Evolutionary conservation across 2,888 invertebrate species (phyloP).

Genomic region (Lochmaea capreae): DNA sequence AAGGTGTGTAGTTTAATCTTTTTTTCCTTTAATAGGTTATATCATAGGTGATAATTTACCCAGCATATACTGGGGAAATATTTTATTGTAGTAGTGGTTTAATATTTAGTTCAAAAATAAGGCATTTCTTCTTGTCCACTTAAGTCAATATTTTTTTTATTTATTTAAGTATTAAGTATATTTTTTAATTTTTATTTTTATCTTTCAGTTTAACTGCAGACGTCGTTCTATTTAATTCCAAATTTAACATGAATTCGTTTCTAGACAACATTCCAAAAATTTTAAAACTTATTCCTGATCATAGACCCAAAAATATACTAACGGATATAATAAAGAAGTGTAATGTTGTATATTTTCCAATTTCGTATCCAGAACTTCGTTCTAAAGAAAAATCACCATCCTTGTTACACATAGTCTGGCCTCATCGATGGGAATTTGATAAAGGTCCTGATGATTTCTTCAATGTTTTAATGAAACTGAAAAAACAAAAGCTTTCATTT

Average conservation of each 20-base stretch:
- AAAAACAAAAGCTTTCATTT: conserved; percentile 69
- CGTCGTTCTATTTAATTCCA: conserved; percentile 76
- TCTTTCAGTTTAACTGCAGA: conserved; percentile 74
- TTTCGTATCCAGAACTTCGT: conserved; percentile 48
- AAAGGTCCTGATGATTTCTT: conserved; percentile 78
- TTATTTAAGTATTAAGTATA: not conserved
- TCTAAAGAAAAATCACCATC: conserved; percentile 36
- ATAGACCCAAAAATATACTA: conserved; percentile 69
- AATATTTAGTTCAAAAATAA: too few relatives aligned
- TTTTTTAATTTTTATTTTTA: not conserved
- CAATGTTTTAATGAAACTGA: conserved; percentile 66
- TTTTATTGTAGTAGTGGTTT: too few relatives aligned
- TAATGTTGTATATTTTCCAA: conserved; percentile 70
- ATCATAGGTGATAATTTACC: too few relatives aligned
- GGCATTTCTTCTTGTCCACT: too few relatives aligned
- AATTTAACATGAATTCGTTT: conserved; percentile 77
- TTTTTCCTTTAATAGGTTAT: too few relatives aligned
- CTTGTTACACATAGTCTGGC: conserved; percentile 75
- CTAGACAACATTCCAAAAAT: conserved; percentile 71
- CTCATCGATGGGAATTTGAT: conserved; percentile 84
- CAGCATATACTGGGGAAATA: too few relatives aligned
- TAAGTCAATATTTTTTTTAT: too few relatives aligned
- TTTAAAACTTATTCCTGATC: conserved; percentile 75
- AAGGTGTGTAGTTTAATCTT: too few relatives aligned
- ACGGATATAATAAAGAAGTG: conserved; percentile 72